phyloP scores from a whole-genome alignment of 2,797 vertebrate genomes.

The Hoplostethus mediterraneus region DNA sequence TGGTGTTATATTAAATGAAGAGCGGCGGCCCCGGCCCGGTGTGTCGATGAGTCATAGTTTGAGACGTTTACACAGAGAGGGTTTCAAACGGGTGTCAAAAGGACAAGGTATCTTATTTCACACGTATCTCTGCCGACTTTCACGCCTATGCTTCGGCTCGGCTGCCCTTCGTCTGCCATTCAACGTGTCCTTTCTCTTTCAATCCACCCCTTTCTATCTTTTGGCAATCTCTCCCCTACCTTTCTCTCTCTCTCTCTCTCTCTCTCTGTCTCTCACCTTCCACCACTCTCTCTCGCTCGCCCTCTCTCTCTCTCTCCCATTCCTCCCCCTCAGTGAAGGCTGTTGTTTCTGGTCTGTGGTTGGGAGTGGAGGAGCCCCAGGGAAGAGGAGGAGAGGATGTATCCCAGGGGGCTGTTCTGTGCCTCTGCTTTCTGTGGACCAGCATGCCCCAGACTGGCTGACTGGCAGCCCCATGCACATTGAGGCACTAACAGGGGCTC shows the following conservation, averaged over 20 bases:
- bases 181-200: constrained; percentile 5
- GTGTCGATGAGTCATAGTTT: constrained; percentile 54
- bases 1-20: constrained; percentile 7
- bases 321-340: constrained; percentile 35
- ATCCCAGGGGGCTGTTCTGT: constrained; percentile 59
- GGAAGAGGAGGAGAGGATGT: constrained; percentile 65
- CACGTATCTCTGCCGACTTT: constrained; percentile 44
- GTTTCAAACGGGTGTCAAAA: constrained; percentile 53
- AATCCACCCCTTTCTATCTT: constrained; percentile 35
- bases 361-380: constrained; percentile 45
- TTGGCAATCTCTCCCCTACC: constrained; percentile 14
- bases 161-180: constrained; percentile 31
- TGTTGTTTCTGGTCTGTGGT: constrained; percentile 47
- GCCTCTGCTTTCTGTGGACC: constrained; percentile 66
- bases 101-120: constrained; percentile 41
- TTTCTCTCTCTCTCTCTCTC: constrained; percentile 7
- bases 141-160: constrained; percentile 40
- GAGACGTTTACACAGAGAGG: constrained; percentile 24
- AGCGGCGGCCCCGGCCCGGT: constrained; percentile 31
- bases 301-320: constrained; percentile 2
- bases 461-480: constrained; percentile 44
- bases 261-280: not conserved
- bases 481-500: constrained; percentile 48
- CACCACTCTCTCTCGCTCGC: not conserved
- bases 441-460: constrained; percentile 57